Evolutionary conservation across 2,113 vertebrate species (phyloP).

Genomic region (Centropus bengalensis): DNA sequence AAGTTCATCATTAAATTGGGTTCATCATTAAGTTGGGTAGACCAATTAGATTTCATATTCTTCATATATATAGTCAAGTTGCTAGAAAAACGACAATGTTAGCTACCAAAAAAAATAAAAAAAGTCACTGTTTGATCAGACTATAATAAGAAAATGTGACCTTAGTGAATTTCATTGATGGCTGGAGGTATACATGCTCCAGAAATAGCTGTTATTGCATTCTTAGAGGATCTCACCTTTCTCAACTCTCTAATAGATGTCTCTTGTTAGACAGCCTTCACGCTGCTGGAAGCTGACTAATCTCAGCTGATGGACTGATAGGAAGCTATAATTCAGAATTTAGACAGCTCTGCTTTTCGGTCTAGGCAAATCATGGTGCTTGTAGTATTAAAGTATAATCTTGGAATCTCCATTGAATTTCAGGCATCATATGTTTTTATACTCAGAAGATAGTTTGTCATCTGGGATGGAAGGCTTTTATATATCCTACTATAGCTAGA

Average conservation of each 20-base stretch:
- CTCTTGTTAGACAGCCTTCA: neutral
- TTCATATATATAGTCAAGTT: neutral
- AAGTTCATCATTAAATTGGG: neutral
- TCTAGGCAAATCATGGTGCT: neutral
- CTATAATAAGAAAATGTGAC: neutral
- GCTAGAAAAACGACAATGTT: neutral
- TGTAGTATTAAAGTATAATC: neutral
- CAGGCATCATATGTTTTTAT: neutral
- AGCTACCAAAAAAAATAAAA: no score
- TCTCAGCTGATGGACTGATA: conserved; percentile 5
- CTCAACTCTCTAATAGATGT: neutral
- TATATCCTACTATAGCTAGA: neutral
- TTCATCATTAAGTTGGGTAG: neutral
- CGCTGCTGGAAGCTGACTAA: neutral
- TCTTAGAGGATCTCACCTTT: neutral
- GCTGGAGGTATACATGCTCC: neutral
- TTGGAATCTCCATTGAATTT: conserved; percentile 5
- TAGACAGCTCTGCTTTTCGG: neutral
- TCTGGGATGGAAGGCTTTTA: neutral
- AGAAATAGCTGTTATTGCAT: neutral
- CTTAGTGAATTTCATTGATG: neutral
- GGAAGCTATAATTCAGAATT: neutral
- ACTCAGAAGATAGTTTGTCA: neutral
- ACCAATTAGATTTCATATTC: neutral
- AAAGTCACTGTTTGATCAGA: neutral